A percentile compares a stretch with the other conserved stretches of the same genome.
Conservation (phyloP, 1,140 invertebrate species). For the Zaprionus lachaisei region DNA sequence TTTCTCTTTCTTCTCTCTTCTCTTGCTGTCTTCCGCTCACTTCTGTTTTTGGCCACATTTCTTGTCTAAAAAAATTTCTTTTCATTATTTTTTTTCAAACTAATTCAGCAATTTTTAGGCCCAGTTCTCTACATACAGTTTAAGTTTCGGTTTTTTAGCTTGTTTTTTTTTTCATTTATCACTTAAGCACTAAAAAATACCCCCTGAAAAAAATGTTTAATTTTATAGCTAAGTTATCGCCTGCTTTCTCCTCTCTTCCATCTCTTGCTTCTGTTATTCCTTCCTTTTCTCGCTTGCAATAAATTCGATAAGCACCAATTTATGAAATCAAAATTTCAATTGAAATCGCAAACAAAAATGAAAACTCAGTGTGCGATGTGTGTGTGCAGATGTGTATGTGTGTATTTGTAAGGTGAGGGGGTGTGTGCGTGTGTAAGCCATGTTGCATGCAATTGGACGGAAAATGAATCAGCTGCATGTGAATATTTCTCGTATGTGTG, state of each 20-base stretch:
- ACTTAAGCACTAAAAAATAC: conserved; percentile 28
- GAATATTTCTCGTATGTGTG: background rate
- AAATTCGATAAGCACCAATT: conserved; percentile 83
- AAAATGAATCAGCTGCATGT: conserved; percentile 49
- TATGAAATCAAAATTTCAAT: conserved; percentile 54
- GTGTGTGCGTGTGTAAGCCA: conserved; percentile 8
- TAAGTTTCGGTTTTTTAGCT: conserved; percentile 4
- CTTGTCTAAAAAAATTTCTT: conserved; percentile 63
- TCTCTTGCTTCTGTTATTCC: background rate
- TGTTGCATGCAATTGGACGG: conserved; percentile 50
- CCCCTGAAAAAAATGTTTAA: conserved; percentile 18
- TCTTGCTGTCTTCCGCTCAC: conserved; percentile 8
- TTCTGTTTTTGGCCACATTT: conserved; percentile 46
- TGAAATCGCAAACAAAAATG: conserved; percentile 16
- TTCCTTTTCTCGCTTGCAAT: conserved; percentile 57
- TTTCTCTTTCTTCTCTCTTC: background rate
- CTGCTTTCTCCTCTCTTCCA: background rate
- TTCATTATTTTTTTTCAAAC: conserved; percentile 60
- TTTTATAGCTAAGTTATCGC: conserved; percentile 22
- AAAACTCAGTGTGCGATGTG: conserved; percentile 22
- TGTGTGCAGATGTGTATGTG: background rate
- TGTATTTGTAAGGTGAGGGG: conserved; percentile 6
- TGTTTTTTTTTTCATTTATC: background rate
- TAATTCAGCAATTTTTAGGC: conserved; percentile 78
- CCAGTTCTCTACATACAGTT: conserved; percentile 36